phyloP scores from a whole-genome alignment of 2,113 vertebrate species.

The Athene cunicularia region DNA sequence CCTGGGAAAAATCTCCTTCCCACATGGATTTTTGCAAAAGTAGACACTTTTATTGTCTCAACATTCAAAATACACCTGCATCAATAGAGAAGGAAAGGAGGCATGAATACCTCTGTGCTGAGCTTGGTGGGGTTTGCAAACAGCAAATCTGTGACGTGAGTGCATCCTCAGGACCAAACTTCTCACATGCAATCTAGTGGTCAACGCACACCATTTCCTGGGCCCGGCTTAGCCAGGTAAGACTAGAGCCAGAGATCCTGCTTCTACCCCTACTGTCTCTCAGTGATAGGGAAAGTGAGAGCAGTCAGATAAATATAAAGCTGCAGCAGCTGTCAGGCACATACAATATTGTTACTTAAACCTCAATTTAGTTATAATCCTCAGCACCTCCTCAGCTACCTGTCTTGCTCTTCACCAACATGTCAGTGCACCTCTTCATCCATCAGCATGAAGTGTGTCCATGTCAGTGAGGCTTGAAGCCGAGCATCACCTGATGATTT shows the following conservation, averaged over 20 bases:
- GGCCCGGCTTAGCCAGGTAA: not conserved
- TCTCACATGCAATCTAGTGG: fast-evolving
- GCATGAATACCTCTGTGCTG: not conserved
- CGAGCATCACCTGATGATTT: not conserved
- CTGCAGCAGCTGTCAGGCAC: not conserved
- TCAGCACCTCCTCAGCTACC: not conserved
- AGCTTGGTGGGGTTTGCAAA: fast-evolving
- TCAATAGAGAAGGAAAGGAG: not conserved
- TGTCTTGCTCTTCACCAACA: not conserved
- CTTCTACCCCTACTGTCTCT: not conserved
- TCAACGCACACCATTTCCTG: not conserved
- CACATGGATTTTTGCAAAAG: not conserved
- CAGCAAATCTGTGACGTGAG: not conserved
- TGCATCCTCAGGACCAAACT: not conserved
- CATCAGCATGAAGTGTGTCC: not conserved
- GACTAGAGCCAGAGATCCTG: not conserved
- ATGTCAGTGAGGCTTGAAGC: not conserved
- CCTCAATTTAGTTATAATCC: not conserved
- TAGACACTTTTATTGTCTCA: not conserved
- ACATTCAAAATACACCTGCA: not conserved
- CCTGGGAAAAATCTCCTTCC: not conserved
- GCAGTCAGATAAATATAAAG: not conserved
- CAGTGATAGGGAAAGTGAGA: not conserved
- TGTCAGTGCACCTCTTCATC: not conserved
- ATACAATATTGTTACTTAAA: not conserved